Conservation (phyloP, 2,113 vertebrate genomes). For the Melierax canorus region DNA sequence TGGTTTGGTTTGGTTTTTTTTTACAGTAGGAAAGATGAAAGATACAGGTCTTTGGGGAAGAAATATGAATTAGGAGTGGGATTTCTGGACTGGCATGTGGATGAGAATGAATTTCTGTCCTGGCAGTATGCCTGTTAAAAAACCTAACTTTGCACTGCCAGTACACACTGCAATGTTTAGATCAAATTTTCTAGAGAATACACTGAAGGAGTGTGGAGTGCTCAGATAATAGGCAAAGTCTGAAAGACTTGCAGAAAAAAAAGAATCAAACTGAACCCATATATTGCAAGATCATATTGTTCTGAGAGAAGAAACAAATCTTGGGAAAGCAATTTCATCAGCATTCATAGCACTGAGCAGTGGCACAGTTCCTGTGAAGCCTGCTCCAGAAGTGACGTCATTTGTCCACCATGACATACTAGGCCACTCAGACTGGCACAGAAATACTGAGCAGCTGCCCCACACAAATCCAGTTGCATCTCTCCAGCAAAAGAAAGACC, state of each 20-base stretch:
- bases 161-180: not conserved
- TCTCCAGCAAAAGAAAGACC: conserved; percentile 8
- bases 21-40: not conserved
- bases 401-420: not conserved
- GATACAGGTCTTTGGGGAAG: not conserved
- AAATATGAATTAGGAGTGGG: not conserved
- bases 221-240: not conserved
- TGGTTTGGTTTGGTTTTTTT: not conserved
- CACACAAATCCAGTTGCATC: not conserved
- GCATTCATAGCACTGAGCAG: not conserved
- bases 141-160: not conserved
- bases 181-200: not conserved
- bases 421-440: not conserved
- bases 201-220: not conserved
- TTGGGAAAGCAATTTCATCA: conserved; percentile 27
- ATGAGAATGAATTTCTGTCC: not conserved
- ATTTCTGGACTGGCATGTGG: not conserved
- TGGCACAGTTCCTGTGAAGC: not conserved
- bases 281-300: not conserved
- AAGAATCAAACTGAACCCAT: not conserved
- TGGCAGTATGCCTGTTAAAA: not conserved
- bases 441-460: conserved; percentile 31
- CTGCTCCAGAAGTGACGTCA: not conserved
- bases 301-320: not conserved
- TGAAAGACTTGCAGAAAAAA: not conserved